Conservation (phyloP, 2,113 vertebrate species). For the Naja naja region DNA sequence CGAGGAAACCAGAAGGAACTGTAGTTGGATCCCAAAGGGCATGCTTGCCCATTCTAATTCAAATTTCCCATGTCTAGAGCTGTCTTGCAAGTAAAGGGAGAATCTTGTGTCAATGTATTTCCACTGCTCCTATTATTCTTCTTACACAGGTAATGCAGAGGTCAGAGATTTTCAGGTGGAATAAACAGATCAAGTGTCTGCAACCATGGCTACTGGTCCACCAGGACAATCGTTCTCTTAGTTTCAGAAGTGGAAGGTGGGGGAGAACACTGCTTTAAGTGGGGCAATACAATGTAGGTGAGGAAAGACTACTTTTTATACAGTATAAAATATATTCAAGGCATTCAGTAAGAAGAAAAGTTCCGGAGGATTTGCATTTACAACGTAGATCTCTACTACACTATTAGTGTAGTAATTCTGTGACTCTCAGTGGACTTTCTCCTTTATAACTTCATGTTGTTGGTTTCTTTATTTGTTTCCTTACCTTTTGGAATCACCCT, state of each 20-base stretch:
- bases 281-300: background rate
- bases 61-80: slow-evolving; percentile 5
- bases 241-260: slow-evolving; percentile 45
- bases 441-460: background rate
- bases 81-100: slow-evolving; percentile 33
- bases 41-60: slow-evolving; percentile 26
- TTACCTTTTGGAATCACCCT: background rate
- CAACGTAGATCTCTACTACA: background rate
- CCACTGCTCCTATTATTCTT: slow-evolving; percentile 50
- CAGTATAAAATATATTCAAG: background rate
- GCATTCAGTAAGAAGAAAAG: background rate
- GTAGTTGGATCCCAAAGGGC: background rate
- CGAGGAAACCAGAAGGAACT: slow-evolving; percentile 19
- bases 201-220: slow-evolving; percentile 13
- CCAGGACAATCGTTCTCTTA: slow-evolving; percentile 45
- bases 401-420: background rate
- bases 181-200: slow-evolving; percentile 45
- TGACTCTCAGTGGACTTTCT: background rate
- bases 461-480: background rate
- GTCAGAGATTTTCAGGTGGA: slow-evolving; percentile 57
- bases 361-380: fast-evolving
- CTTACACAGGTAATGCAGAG: slow-evolving; percentile 56
- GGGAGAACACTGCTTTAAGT: slow-evolving; percentile 12
- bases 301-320: background rate
- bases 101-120: slow-evolving; percentile 60